Evolutionary conservation across 2,888 invertebrate genomes (phyloP), one percentile per base, ranked within the genome.

Genomic region (Ormyrus rosae): DNA sequence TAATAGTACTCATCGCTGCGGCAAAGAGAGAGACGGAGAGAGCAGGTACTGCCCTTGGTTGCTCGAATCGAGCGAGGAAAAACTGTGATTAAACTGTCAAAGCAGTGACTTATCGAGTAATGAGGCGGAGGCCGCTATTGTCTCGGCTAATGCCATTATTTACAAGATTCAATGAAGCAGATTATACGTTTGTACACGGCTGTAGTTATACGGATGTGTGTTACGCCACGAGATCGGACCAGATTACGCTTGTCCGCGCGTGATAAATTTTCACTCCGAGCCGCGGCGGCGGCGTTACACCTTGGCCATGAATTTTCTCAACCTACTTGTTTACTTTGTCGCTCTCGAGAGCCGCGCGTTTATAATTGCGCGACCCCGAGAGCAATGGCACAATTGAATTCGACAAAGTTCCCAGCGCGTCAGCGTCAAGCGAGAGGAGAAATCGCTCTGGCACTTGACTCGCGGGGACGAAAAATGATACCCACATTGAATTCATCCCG

Each of bases 51-150:
- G 48, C 56, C 34, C 13, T n/a, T 9, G 34, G 51, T 1, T 9
- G 2, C n/a, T 45, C 8, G 9, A 5, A 53, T 50, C 5, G 34
- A 34, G 48, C 7, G 13, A 6, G 51, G 50, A 80, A 80, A 80
- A 76, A 76, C 61, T 60, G 48, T 76, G 76, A 72, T 80, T 80
- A 80, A 67, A 71, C 67, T 76, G 80, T 80, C 80, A 72, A 76
- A 72, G 61, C 72, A 71, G 55, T 72, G 71, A 80, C 65, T 80
- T 80, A 80, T 80, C 65, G 80, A 53, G 70, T 51, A 55, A 68
- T 46, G 67, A 72, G 11, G 53, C 34, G 60, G 61, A 61, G 72
- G 71, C 45, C 48, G 53, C 46, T n/a, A 71, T 67, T 78, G 65
- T 68, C 51, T 19, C 58, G 70, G 51, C 55, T 73, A 68, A 79